These are phyloP conservation scores for Leucania comma DNA, from an alignment of 2,888 invertebrate species.

Conservation along the genomic window DNA sequence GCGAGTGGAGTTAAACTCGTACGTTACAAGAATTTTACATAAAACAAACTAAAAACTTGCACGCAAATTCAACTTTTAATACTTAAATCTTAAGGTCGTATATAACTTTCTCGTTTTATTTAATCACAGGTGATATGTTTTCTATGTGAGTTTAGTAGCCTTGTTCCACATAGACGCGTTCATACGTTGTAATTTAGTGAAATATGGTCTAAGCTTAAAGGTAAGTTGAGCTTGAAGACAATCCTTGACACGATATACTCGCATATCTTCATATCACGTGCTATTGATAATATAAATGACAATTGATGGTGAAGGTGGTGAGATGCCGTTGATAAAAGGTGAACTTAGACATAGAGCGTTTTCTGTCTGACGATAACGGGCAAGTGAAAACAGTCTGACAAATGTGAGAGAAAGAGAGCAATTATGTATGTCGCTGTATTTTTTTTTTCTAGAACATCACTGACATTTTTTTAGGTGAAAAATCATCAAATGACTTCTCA, in stretches of 20 bases:
- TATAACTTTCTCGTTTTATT: slow-evolving; percentile 36
- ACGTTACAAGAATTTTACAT: slow-evolving; percentile 51
- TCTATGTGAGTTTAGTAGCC: slow-evolving; percentile 68
- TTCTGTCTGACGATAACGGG: too few relatives aligned
- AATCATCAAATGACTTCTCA: not conserved
- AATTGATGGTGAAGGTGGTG: slow-evolving; percentile 21
- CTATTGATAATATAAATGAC: slow-evolving; percentile 43
- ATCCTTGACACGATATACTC: slow-evolving; percentile 57
- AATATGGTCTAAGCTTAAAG: slow-evolving; percentile 60
- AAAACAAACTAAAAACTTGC: slow-evolving; percentile 36
- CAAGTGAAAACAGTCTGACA: not conserved
- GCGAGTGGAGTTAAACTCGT: slow-evolving; percentile 43
- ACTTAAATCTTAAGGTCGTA: slow-evolving; percentile 22
- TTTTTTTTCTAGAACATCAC: not conserved
- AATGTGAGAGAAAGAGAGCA: not conserved
- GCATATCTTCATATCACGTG: slow-evolving; percentile 41
- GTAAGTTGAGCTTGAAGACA: slow-evolving; percentile 49
- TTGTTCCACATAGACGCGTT: slow-evolving; percentile 70
- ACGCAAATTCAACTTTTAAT: slow-evolving; percentile 26
- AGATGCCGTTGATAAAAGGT: not conserved
- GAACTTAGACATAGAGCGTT: not conserved
- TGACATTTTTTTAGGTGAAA: not conserved
- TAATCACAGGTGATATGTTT: slow-evolving; percentile 60
- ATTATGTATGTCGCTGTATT: not conserved
- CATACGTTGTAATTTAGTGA: slow-evolving; percentile 64